These are phyloP conservation scores for Stegophylla sp. DNA, from an alignment of 2,888 invertebrate genomes.

Conservation along the genomic window DNA sequence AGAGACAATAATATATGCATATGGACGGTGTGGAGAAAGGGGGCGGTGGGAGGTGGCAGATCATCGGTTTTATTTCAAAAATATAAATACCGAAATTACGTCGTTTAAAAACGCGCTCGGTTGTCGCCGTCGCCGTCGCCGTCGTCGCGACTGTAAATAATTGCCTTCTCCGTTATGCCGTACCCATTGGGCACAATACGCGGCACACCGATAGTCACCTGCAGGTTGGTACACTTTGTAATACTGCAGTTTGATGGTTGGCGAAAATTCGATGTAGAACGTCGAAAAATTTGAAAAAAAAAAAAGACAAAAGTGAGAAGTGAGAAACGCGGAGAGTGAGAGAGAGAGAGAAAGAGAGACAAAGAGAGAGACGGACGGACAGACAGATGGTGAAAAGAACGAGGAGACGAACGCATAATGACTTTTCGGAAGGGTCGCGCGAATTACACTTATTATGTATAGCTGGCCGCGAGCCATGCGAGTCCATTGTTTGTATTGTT, in stretches of 20 bases:
- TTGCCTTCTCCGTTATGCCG: slow-evolving; percentile 21
- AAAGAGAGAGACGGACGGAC: no score
- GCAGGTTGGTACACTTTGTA: no score
- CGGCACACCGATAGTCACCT: no score
- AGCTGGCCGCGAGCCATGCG: slow-evolving; percentile 1
- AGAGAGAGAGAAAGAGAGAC: no score
- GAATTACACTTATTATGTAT: not conserved
- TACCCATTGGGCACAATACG: not conserved
- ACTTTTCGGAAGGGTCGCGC: not conserved
- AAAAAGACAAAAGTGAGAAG: no score
- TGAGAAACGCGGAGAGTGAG: no score
- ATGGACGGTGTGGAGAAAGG: no score
- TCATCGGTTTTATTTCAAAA: slow-evolving; percentile 20
- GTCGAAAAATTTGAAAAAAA: no score
- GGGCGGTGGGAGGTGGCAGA: no score
- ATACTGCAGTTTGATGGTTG: no score
- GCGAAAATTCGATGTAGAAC: no score
- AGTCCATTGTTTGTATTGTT: not conserved
- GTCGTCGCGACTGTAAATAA: slow-evolving; percentile 2
- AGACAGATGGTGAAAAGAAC: no score
- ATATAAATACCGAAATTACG: slow-evolving; percentile 19
- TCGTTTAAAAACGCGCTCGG: slow-evolving; percentile 28
- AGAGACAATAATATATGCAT: slow-evolving; percentile 10
- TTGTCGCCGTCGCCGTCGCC: not conserved
- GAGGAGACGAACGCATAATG: not conserved